These are phyloP conservation scores for Glyphotaelius pellucidus DNA, from an alignment of 2,888 invertebrate species.

Conservation along the genomic window DNA sequence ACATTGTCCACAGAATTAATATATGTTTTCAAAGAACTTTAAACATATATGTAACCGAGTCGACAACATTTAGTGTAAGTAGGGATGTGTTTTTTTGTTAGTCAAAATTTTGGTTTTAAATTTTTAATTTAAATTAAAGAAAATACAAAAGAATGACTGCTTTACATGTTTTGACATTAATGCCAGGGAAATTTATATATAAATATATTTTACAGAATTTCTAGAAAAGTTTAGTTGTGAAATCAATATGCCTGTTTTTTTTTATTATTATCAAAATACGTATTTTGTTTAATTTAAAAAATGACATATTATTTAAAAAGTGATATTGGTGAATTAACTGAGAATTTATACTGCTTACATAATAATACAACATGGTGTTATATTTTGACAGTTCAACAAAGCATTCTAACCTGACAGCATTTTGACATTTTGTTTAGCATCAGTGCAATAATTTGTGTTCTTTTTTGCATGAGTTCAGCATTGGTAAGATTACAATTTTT, in stretches of 20 bases:
- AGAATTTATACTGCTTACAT: not conserved
- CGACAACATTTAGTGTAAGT: not conserved
- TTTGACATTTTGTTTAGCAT: slow-evolving; percentile 23
- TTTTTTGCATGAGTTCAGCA: not conserved
- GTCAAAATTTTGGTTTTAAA: not conserved
- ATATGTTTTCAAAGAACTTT: not conserved
- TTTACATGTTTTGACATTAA: not conserved
- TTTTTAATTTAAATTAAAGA: not conserved
- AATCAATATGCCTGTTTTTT: not conserved
- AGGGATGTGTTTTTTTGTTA: not conserved
- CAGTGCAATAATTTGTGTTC: not conserved
- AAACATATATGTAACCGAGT: not conserved
- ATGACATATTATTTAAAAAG: not conserved
- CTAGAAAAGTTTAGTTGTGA: not conserved
- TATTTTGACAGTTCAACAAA: slow-evolving; percentile 25
- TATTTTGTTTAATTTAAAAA: not conserved
- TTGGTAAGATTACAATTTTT: not conserved
- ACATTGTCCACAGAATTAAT: not conserved
- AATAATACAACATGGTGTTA: not conserved
- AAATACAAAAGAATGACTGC: not conserved
- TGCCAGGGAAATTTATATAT: not conserved
- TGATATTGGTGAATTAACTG: not conserved
- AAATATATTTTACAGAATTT: not conserved
- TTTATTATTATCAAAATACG: not conserved
- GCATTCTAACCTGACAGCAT: slow-evolving; percentile 8